A percentile compares a stretch with the other conserved stretches of the same genome.
Evolutionary conservation across 2,113 vertebrate species (phyloP).

Genomic region (Oryctolagus cuniculus): mOryCun1.1 NC_091432.1:204616501-204617000

Average conservation of each 20-base stretch:
- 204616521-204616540: too few species aligned
- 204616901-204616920: neutral
- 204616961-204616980: neutral
- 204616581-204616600: too few species aligned
- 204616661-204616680: neutral
- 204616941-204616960: neutral
- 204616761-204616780: neutral
- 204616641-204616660: constrained; percentile 12
- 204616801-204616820: neutral
- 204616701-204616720: neutral
- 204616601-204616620: too few species aligned
- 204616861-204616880: constrained; percentile 24
- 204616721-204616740: neutral
- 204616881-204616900: neutral
- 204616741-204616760: constrained; percentile 39
- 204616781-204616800: constrained; percentile 4
- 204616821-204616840: neutral
- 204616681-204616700: neutral
- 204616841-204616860: neutral
- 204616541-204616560: too few species aligned
- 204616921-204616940: neutral
- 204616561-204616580: too few species aligned
- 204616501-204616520: too few species aligned
- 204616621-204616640: neutral
- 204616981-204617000: neutral